Evolutionary conservation across 2,113 vertebrate species (phyloP).

Genomic region (Jaculus jaculus): DNA sequence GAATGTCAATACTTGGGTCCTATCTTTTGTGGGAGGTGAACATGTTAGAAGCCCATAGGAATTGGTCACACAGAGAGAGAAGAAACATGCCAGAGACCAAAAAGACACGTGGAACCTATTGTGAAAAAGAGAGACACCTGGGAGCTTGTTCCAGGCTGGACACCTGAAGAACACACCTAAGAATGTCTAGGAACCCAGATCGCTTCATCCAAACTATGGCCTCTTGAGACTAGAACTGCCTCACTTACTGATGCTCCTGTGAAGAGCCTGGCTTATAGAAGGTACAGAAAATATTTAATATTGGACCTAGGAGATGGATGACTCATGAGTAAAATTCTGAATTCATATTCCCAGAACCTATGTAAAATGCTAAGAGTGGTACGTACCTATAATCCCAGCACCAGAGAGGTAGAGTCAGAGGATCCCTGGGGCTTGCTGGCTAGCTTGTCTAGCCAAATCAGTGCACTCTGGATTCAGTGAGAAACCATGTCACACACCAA

Average conservation of each 20-base stretch:
- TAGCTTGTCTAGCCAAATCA: too few relatives aligned
- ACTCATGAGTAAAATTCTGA: too few relatives aligned
- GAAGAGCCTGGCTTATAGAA: not conserved
- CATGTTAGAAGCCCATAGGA: not conserved
- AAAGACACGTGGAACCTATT: too few relatives aligned
- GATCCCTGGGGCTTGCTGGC: too few relatives aligned
- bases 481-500: too few relatives aligned
- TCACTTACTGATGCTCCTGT: not conserved
- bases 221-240: not conserved
- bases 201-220: not conserved
- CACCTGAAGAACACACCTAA: too few relatives aligned
- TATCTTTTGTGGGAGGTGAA: not conserved
- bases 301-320: too few relatives aligned
- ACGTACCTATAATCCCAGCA: too few relatives aligned
- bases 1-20: not conserved
- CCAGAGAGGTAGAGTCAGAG: too few relatives aligned
- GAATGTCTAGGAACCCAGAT: not conserved
- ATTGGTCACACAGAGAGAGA: not conserved
- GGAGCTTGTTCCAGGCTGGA: not conserved
- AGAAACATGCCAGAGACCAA: not conserved
- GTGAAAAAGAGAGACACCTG: not conserved
- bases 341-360: too few relatives aligned
- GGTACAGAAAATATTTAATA: not conserved
- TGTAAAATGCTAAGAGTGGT: too few relatives aligned
- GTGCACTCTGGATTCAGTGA: too few relatives aligned